Base-by-base conservation (phyloP, 2,113 vertebrate genomes). In the Xiphophorus maculatus region DNA sequence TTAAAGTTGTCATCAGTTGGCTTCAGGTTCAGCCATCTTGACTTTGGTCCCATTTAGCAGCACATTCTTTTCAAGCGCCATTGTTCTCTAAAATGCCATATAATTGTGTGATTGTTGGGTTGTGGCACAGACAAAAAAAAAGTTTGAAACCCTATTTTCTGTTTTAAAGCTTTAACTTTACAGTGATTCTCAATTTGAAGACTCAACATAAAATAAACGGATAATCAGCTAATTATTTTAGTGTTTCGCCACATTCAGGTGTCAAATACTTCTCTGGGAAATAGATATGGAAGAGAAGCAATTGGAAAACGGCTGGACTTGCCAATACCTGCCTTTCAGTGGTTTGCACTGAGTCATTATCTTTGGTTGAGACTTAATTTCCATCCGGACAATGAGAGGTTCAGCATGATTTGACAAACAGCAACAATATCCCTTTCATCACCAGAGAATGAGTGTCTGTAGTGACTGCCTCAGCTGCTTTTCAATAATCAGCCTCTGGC, bases 301-400 rank as follows among this genome's bases (percentile, higher is more conserved):
- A 65, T 15, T 33, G 33, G 15, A 25, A 73, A 30, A 42, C 2
- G 1, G 14, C 40, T 28, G 30, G 30, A 13, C 60, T 60, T 74
- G 44, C 13, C 27, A 8, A 66, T n/a, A 40, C 66, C 42, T 76
- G 28, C 4, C 28, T 67, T 19, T 70, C 13, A 77, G 61, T 69
- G 42, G 22, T 44, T 40, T 13, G 13, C 14, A 63, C 33, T 13
- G 15, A 54, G 25, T 25, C 13, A 80, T 84, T 73, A 60, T n/a
- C 17, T 78, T n/a, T 40, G 66, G 51, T n/a, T 64, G 37, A 66
- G 1, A 11, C 2, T 51, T 11, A 11, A 80, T 86, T 87, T 77
- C 40, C 84, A 80, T 83, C 22, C 70, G 32, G 7, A 87, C 77
- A 83, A 78, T 76, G 58, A 73, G 14, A 9, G 63, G 33, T 61